Evolutionary conservation across 2,113 vertebrate species (phyloP).

Genomic region (Melanostigma gelatinosum): DNA sequence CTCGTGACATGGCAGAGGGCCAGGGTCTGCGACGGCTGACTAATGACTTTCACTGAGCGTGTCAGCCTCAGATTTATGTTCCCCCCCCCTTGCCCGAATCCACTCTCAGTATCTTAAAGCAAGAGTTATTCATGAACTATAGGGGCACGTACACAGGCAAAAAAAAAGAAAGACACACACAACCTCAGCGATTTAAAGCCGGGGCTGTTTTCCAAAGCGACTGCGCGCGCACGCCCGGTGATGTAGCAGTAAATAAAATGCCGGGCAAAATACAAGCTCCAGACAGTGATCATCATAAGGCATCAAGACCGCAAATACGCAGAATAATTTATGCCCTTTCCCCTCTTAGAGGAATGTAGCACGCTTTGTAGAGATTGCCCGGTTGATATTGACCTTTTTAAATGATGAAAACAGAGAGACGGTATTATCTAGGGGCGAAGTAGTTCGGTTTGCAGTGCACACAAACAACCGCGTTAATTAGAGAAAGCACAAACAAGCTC

Average conservation of each 20-base stretch:
- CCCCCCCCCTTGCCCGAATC: conserved; percentile 49
- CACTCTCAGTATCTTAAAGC: conserved; percentile 78
- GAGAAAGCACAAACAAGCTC: background rate
- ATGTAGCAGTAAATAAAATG: conserved; percentile 66
- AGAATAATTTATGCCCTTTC: conserved; percentile 5
- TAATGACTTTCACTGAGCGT: conserved; percentile 81
- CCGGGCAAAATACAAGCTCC: conserved; percentile 32
- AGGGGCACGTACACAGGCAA: conserved; percentile 15
- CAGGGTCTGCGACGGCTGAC: conserved; percentile 76
- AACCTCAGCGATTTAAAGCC: conserved; percentile 38
- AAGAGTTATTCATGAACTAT: conserved; percentile 76
- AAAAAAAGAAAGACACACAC: conserved; percentile 7
- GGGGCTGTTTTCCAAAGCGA: conserved; percentile 32
- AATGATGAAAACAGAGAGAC: conserved; percentile 25
- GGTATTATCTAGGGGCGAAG: background rate
- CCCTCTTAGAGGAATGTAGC: background rate
- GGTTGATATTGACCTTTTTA: conserved; percentile 55
- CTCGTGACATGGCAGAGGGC: conserved; percentile 68
- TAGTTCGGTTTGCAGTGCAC: background rate
- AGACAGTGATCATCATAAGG: conserved; percentile 47
- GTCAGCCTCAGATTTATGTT: conserved; percentile 80
- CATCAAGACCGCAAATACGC: conserved; percentile 53
- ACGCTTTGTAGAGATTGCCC: background rate
- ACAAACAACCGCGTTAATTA: background rate
- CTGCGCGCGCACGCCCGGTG: conserved; percentile 10